Base-by-base conservation (phyloP, 2,888 invertebrate species). In the Polydrusus pterygomalis region DNA sequence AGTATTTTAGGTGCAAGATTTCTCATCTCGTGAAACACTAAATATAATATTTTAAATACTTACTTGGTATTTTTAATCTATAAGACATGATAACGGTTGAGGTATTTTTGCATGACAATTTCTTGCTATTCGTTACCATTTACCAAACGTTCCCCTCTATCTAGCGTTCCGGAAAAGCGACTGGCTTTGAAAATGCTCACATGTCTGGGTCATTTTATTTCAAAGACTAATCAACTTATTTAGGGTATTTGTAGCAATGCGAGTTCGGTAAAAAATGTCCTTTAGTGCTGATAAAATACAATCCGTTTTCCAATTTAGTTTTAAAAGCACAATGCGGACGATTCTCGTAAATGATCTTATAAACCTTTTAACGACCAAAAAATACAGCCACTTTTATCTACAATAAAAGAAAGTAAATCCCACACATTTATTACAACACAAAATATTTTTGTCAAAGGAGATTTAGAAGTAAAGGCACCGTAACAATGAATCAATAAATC, bases 211-310 rank as follows among this genome's bases (percentile, higher is more conserved):
- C n/a, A 47, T 47, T 47, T 47, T 47, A 47, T 47, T 47, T 47
- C 47, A 47, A 47, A 47, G 47, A 47, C 47, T 47, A 47, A 47
- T 47, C 47, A 47, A 47, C 47, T 47, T 47, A 47, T 47, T 47
- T 47, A 47, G 47, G 47, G 47, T 47, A 17, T 47, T 17, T 47
- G 47, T 47, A 17, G 15, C 47, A n/a, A 47, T 47, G 47, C 1
- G 47, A 47, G 47, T 47, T 17, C 47, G 47, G 15, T 17, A 47
- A 17, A 17, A 47, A n/a, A 47, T 47, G 47, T 17, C 47, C 9
- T 47, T 47, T 47, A 47, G 47, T 17, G 47, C 47, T 17, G 47
- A 17, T 47, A 47, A 47, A 47, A 47, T 47, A 47, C 15, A 47
- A 17, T 17, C 47, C 47, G 17, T 17, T n/a, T n/a, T n/a, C n/a